phyloP scores from a whole-genome alignment of 2,113 vertebrate genomes.

The Triplophysa tibetana region DNA sequence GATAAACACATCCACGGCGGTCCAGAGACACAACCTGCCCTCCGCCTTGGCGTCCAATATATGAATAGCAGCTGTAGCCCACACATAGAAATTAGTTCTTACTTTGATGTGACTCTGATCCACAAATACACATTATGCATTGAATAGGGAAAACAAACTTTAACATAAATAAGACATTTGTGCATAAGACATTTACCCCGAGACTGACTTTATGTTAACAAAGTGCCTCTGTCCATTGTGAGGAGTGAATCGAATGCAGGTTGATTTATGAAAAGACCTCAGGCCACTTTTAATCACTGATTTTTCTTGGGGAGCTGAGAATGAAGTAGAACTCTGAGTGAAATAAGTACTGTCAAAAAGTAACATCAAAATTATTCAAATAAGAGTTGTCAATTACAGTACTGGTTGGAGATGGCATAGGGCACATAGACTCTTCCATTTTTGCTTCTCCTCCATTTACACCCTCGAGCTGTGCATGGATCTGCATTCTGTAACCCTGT shows the following conservation, averaged over 20 bases:
- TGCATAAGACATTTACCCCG: slow-evolving; percentile 59
- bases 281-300: slow-evolving; percentile 47
- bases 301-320: slow-evolving; percentile 57
- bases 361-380: background rate
- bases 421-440: slow-evolving; percentile 36
- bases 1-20: slow-evolving; percentile 41
- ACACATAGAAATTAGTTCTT: background rate
- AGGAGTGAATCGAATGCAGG: slow-evolving; percentile 69
- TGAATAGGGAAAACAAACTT: background rate
- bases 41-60: slow-evolving; percentile 43
- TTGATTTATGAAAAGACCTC: slow-evolving; percentile 57
- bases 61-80: slow-evolving; percentile 56
- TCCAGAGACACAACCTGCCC: slow-evolving; percentile 56
- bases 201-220: slow-evolving; percentile 62
- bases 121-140: background rate
- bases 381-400: slow-evolving; percentile 32
- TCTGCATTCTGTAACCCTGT: slow-evolving; percentile 54
- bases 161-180: no score
- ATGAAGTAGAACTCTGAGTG: background rate
- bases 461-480: slow-evolving; percentile 54
- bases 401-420: slow-evolving; percentile 31
- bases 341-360: background rate
- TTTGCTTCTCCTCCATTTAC: slow-evolving; percentile 31
- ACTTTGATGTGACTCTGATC: background rate
- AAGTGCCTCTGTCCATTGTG: slow-evolving; percentile 53